Percentiles rank a stretch among this genome's conserved stretches.
phyloP scores from a whole-genome alignment of 1,140 invertebrate species.

The Leguminivora glycinivorella region DNA sequence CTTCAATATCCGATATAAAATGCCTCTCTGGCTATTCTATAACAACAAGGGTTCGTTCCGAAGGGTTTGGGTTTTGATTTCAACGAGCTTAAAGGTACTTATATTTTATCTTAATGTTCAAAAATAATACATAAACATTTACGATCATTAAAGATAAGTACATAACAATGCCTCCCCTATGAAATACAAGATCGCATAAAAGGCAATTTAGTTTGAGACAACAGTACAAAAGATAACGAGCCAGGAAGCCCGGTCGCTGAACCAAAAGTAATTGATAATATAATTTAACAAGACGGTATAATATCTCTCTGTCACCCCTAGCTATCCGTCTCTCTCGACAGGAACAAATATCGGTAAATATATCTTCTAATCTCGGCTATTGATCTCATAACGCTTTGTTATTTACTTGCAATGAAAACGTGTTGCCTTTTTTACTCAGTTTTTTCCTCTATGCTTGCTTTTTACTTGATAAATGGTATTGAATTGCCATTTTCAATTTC shows the following conservation, averaged over 20 bases:
- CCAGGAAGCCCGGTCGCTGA: constrained; percentile 36
- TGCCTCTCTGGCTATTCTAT: no score
- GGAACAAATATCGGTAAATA: constrained; percentile 66
- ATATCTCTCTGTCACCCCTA: constrained; percentile 63
- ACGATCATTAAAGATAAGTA: neutral
- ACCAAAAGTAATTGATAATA: constrained; percentile 64
- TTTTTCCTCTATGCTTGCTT: neutral
- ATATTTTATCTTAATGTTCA: neutral
- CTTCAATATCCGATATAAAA: no score
- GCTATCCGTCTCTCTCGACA: constrained; percentile 63
- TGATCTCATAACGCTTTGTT: constrained; percentile 48
- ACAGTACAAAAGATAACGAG: constrained; percentile 46
- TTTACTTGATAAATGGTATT: neutral
- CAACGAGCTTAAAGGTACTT: no score
- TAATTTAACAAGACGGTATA: constrained; percentile 71
- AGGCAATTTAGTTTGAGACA: constrained; percentile 33
- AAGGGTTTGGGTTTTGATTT: no score
- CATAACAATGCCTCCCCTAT: neutral
- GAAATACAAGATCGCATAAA: neutral
- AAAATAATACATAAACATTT: neutral
- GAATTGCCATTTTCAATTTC: neutral
- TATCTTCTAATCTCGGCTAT: constrained; percentile 52
- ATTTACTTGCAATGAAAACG: constrained; percentile 3
- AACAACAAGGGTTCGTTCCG: no score
- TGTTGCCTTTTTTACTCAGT: neutral